Conservation (phyloP, 2,113 vertebrate genomes). For the Rhegmatorhina hoffmannsi region DNA sequence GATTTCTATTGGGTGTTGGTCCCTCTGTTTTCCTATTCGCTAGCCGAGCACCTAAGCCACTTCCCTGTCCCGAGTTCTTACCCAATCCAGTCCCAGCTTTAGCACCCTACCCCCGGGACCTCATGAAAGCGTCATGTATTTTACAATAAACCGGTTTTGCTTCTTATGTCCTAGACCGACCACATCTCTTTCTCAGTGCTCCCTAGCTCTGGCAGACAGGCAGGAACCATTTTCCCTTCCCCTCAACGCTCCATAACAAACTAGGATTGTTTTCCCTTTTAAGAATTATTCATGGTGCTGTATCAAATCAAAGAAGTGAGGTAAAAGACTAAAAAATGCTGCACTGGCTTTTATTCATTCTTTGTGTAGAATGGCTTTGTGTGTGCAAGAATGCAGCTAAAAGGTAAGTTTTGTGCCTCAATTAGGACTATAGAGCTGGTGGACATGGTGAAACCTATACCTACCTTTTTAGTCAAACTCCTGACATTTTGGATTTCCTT, state of each 20-base stretch:
- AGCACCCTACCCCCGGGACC: no score
- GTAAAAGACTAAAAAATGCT: background rate
- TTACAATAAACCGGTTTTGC: no score
- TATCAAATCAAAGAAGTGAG: background rate
- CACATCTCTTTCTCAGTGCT: no score
- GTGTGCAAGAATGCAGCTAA: background rate
- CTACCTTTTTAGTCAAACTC: background rate
- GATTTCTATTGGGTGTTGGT: no score
- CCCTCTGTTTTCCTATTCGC: no score
- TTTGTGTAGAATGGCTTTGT: background rate
- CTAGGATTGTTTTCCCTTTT: background rate
- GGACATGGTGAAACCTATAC: background rate
- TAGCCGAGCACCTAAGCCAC: no score
- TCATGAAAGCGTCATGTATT: no score
- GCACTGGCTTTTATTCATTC: background rate
- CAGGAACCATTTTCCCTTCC: no score
- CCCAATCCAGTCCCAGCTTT: no score
- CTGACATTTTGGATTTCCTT: background rate
- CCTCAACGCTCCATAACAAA: background rate
- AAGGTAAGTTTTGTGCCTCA: background rate
- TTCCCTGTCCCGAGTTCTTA: no score
- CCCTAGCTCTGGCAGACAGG: no score
- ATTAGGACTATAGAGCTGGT: background rate
- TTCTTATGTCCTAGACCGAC: no score
- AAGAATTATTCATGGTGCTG: background rate